Percentiles rank a stretch among this genome's conserved stretches.
Conservation (phyloP, 2,797 vertebrate species). For the Cygnus olor region DNA sequence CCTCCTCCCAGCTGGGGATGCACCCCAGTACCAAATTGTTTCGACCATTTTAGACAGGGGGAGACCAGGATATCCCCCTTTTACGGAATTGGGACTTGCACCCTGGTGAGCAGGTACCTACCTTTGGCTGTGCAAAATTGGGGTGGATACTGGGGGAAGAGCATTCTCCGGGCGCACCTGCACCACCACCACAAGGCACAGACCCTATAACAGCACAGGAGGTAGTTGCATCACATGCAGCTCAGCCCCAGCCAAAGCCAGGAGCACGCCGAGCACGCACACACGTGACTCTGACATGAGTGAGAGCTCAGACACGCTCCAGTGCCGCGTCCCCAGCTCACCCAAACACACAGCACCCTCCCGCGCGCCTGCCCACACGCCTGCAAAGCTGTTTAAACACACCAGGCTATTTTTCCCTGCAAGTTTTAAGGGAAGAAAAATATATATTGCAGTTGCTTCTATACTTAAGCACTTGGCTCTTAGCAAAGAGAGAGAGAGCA, state of each 20-base stretch:
- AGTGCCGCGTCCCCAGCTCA: neutral
- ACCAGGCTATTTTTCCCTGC: neutral
- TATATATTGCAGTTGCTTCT: neutral
- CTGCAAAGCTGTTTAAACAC: neutral
- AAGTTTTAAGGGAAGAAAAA: neutral
- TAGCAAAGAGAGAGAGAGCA: neutral
- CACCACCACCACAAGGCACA: neutral
- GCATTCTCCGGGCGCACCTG: neutral
- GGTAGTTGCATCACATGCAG: neutral
- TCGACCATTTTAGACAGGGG: neutral
- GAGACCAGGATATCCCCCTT: neutral
- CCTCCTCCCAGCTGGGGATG: neutral
- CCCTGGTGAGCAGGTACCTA: neutral
- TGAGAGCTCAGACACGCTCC: neutral
- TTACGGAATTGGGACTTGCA: no score
- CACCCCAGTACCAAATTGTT: neutral
- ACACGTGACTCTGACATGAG: rapidly evolving
- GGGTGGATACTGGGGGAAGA: neutral
- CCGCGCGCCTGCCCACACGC: neutral
- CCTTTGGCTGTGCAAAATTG: neutral
- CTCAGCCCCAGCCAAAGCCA: neutral
- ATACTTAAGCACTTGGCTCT: neutral
- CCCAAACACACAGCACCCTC: neutral
- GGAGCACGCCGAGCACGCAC: rapidly evolving
- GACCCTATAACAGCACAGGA: neutral